A percentile compares a stretch with the other conserved stretches of the same genome.
These are phyloP conservation scores for Seison nebaliae DNA, from an alignment of 1,140 invertebrate genomes.

Conservation along the genomic window DNA sequence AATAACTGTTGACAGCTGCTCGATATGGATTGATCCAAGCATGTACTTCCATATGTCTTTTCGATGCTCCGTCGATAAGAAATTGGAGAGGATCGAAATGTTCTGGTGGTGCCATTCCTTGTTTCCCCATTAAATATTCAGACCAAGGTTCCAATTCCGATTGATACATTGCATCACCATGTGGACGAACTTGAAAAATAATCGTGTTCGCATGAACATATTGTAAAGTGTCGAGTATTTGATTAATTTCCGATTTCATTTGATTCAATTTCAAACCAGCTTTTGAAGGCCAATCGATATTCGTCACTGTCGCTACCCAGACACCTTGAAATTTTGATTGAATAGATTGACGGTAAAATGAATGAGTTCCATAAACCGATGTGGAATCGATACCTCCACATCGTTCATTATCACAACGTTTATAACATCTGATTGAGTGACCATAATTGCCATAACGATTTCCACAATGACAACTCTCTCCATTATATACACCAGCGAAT, in stretches of 20 bases:
- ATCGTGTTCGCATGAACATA: constrained; percentile 19
- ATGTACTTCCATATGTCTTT: constrained; percentile 20
- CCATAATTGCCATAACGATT: no score
- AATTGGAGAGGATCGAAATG: constrained; percentile 21
- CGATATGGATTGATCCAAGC: constrained; percentile 24
- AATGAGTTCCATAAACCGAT: constrained; percentile 38
- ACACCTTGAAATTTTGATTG: constrained; percentile 20
- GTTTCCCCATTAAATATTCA: constrained; percentile 19
- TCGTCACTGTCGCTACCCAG: constrained; percentile 21
- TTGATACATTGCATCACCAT: constrained; percentile 19
- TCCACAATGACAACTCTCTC: no score
- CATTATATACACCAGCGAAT: no score
- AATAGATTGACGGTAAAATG: constrained; percentile 43
- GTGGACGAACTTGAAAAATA: constrained; percentile 19
- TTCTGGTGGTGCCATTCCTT: constrained; percentile 18
- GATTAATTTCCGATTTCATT: constrained; percentile 17
- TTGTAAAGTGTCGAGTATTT: constrained; percentile 17
- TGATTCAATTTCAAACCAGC: constrained; percentile 14
- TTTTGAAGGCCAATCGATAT: constrained; percentile 23
- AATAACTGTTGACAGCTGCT: constrained; percentile 3
- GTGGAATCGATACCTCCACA: constrained; percentile 44
- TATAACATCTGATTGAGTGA: no score
- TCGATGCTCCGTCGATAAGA: constrained; percentile 17
- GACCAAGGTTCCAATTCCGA: constrained; percentile 22
- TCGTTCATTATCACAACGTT: constrained; percentile 39